Conservation (phyloP, 2,888 invertebrate species). For the Agrypnus murinus region DNA sequence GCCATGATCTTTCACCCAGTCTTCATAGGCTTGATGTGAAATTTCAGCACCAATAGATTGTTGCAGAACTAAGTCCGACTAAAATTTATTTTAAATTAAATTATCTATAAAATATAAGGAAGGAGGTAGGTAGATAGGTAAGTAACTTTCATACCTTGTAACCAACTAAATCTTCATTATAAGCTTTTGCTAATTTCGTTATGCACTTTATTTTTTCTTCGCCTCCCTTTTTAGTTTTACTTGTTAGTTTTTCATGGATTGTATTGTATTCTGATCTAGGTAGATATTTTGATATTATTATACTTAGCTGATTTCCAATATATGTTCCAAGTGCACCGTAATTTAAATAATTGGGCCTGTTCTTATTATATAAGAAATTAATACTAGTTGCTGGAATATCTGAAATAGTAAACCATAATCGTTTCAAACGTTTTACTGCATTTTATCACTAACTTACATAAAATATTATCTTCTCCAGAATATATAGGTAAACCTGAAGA, state of each 20-base stretch:
- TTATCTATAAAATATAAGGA: no score
- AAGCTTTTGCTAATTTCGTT: no score
- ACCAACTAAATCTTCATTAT: no score
- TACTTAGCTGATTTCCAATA: neutral
- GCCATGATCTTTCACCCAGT: constrained; percentile 26
- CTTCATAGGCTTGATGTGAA: constrained; percentile 27
- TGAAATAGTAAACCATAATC: neutral
- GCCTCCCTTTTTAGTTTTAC: constrained; percentile 6
- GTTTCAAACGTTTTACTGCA: neutral
- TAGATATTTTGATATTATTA: no score
- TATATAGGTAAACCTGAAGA: constrained; percentile 10
- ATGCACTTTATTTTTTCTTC: constrained; percentile 14
- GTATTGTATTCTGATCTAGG: no score
- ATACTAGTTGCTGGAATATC: constrained; percentile 20
- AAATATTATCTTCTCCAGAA: constrained; percentile 2
- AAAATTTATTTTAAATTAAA: neutral
- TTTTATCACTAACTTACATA: constrained; percentile 25
- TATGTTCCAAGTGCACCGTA: constrained; percentile 24
- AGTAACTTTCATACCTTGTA: no score
- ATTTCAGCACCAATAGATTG: constrained; percentile 11
- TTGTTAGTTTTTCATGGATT: neutral
- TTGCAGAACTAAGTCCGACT: constrained; percentile 7
- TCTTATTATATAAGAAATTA: constrained; percentile 5
- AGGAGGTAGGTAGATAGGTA: no score
- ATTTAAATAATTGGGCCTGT: constrained; percentile 34